phyloP scores from a whole-genome alignment of 2,113 vertebrate species.

The Malurus melanocephalus region DNA sequence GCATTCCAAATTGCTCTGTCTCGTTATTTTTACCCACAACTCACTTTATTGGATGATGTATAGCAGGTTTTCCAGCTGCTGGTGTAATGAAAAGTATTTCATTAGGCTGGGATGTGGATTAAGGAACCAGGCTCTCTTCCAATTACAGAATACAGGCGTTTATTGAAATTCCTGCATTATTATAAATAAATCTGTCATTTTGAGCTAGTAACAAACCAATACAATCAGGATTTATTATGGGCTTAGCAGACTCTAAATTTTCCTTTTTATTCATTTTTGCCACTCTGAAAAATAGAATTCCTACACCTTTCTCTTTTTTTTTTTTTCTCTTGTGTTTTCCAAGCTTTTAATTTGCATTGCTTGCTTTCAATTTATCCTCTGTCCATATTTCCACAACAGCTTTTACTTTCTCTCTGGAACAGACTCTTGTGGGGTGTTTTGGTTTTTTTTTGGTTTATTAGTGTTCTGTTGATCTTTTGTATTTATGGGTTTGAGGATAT shows the following conservation, averaged over 20 bases:
- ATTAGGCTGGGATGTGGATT: slow-evolving; percentile 35
- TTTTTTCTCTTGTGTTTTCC: not conserved
- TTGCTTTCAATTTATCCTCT: not conserved
- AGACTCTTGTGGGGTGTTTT: not conserved
- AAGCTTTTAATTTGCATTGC: not conserved
- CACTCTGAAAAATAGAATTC: not conserved
- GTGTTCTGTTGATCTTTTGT: not conserved
- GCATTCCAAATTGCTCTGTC: not conserved
- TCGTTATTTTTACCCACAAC: not conserved
- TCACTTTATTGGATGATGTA: not conserved
- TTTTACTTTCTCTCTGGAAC: not conserved
- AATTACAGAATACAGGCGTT: not conserved
- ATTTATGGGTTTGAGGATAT: not conserved
- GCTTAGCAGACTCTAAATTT: not conserved
- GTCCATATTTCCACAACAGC: not conserved
- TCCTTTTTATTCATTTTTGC: not conserved
- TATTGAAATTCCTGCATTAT: slow-evolving; percentile 35
- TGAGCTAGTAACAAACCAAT: not conserved
- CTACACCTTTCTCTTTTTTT: not conserved
- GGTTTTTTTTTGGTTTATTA: rapidly evolving
- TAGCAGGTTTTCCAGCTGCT: not conserved
- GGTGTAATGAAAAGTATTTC: slow-evolving; percentile 40
- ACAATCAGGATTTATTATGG: not conserved
- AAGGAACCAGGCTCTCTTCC: slow-evolving; percentile 18
- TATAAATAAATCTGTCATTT: slow-evolving; percentile 43